Base-by-base conservation (phyloP, 2,797 vertebrate species). In the Scarus forsteni region DNA sequence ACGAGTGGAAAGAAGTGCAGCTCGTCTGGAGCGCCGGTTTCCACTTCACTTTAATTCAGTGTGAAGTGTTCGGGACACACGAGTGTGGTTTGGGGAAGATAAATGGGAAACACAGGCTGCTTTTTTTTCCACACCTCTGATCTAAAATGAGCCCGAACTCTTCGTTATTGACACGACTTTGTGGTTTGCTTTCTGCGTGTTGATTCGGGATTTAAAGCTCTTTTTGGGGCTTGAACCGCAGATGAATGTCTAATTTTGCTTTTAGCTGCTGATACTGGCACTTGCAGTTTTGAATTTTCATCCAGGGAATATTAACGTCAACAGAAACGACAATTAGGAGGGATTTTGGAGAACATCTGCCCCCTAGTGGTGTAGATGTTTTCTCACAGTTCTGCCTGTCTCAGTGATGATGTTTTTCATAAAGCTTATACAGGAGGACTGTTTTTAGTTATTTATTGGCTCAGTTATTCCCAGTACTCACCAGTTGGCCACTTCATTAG, bases 21-120 rank as follows among this genome's bases (percentile, higher is more conserved):
- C 77, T 69, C 18, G 84, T 78, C 75, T 81, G 58, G 65, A 80
- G 69, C 80, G 88, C 40, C 48, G 81, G 42, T 84, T 87, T 86
- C 83, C 87, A 85, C 83, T 85, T 77, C 80, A 85, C 48, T 80
- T 65, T 88, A 89, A 90, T 86, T 86, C 80, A 84, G 80, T 86
- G 81, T 86, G 90, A 89, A 90, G 88, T 76, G 80, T 86, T 83
- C 79, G 65, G 79, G 75, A 86, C 85, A 81, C 82, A 76, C 10
- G 1, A 71, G 64, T 66, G 73, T 60, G 69, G 58, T 75, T 77
- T 64, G 61, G 35, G 64, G 77, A 77, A 81, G 84, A 86, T 79
- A 75, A 70, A 87, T 88, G 84, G 57, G 66, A 73, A 80, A 79
- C 7, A 60, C 80, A 72, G 75, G 59, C 70, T 55, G 56, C 80